Evolutionary conservation across 2,888 invertebrate species (phyloP).

Genomic region (Drosophila multiciliata): DNA sequence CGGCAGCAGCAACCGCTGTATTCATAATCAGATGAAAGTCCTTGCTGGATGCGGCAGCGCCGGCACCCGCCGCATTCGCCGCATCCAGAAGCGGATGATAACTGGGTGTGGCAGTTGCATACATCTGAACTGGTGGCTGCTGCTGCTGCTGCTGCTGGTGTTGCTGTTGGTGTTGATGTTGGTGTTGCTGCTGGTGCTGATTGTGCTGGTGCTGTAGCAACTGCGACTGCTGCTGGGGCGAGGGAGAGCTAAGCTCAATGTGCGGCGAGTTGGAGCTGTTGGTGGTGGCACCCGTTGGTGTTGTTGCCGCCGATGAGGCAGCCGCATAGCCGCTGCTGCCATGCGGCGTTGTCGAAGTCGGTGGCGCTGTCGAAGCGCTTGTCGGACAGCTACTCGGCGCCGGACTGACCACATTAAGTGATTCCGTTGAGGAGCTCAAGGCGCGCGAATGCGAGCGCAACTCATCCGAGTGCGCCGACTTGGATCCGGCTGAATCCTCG

Average conservation of each 20-base stretch:
- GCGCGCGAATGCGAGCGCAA: slow-evolving; percentile 68
- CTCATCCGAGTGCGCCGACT: slow-evolving; percentile 86
- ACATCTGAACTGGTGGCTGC: slow-evolving; percentile 24
- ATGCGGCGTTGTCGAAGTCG: slow-evolving; percentile 61
- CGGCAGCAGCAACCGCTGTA: slow-evolving; percentile 82
- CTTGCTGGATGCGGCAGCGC: slow-evolving; percentile 80
- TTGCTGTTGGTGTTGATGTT: slow-evolving; percentile 42
- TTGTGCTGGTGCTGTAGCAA: slow-evolving; percentile 67
- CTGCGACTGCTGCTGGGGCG: slow-evolving; percentile 68
- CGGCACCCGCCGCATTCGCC: slow-evolving; percentile 79
- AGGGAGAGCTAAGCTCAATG: slow-evolving; percentile 82
- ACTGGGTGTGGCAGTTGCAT: slow-evolving; percentile 63
- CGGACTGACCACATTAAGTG: slow-evolving; percentile 85
- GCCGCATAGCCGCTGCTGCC: slow-evolving; percentile 62
- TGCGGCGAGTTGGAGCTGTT: slow-evolving; percentile 81
- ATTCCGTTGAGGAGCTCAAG: slow-evolving; percentile 82
- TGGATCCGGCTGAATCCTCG: slow-evolving; percentile 86
- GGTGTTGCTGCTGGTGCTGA: slow-evolving; percentile 35
- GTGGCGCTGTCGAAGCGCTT: slow-evolving; percentile 56
- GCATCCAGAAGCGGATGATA: slow-evolving; percentile 82
- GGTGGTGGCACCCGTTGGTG: slow-evolving; percentile 73
- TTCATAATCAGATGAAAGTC: slow-evolving; percentile 83
- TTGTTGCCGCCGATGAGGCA: slow-evolving; percentile 72
- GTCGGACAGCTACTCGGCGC: slow-evolving; percentile 72
- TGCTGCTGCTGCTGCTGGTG: slow-evolving; percentile 51